phyloP scores from a whole-genome alignment of 1,140 invertebrate genomes.

The Heliconius nattereri region DNA sequence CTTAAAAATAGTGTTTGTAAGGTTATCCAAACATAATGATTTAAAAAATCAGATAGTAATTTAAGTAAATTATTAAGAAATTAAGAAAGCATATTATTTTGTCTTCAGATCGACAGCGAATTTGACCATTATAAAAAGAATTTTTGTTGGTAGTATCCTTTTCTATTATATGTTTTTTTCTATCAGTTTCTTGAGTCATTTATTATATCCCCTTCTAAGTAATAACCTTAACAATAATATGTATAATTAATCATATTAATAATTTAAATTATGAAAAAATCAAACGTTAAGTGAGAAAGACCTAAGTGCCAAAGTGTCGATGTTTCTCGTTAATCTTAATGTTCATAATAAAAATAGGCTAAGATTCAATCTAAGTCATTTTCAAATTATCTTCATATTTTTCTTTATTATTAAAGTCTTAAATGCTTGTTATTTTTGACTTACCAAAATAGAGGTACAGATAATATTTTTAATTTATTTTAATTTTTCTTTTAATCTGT shows the following conservation, averaged over 20 bases:
- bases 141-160: background rate
- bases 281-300: constrained; percentile 50
- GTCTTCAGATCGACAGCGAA: background rate
- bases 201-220: no score
- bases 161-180: background rate
- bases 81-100: background rate
- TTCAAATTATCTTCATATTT: background rate
- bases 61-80: constrained; percentile 4
- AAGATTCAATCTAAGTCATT: constrained; percentile 38
- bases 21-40: background rate
- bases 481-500: background rate
- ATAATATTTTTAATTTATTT: background rate
- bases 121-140: background rate
- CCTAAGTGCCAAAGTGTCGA: constrained; percentile 69
- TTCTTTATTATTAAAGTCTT: background rate
- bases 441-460: background rate
- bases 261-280: background rate
- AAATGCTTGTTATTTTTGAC: background rate
- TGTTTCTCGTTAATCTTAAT: constrained; percentile 49
- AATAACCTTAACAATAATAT: no score
- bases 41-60: constrained; percentile 11
- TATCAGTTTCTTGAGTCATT: no score
- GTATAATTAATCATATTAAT: background rate
- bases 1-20: constrained; percentile 3
- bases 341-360: constrained; percentile 45